phyloP scores from a whole-genome alignment of 2,113 vertebrate species.

The Trochalopteron elliotii region DNA sequence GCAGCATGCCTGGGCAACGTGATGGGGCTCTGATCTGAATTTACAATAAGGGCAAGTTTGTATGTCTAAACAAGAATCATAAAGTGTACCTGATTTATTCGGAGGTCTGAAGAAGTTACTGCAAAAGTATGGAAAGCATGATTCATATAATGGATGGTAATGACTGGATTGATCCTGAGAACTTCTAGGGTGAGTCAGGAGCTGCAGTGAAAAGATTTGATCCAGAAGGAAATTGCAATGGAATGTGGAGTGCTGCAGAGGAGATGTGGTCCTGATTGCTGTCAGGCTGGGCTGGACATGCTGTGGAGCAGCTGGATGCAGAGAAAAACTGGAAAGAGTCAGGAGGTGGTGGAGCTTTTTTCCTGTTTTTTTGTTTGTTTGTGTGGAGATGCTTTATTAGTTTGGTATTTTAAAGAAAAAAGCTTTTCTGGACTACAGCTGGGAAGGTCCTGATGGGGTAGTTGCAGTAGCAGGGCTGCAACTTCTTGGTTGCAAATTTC shows the following conservation, averaged over 20 bases:
- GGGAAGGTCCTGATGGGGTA: not conserved
- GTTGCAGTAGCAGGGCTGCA: not conserved
- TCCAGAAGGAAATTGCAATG: not conserved
- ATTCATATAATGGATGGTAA: not conserved
- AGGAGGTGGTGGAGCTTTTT: not conserved
- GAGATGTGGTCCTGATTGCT: not conserved
- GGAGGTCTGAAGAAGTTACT: not conserved
- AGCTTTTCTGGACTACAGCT: not conserved
- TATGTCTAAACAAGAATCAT: not conserved
- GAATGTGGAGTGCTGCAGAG: not conserved
- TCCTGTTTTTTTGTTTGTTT: not conserved
- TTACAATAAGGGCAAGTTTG: not conserved
- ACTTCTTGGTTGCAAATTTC: not conserved
- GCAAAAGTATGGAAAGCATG: not conserved
- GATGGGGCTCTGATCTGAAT: not conserved
- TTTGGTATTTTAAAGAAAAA: not conserved
- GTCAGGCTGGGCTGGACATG: not conserved
- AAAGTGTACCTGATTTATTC: not conserved
- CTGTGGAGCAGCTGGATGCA: not conserved
- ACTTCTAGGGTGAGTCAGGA: not conserved
- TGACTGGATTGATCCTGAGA: not conserved
- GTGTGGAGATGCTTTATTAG: not conserved
- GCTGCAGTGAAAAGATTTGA: not conserved
- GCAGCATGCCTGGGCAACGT: not conserved
- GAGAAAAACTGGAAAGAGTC: not conserved